Base-by-base conservation (phyloP, 2,113 vertebrate species). In the Charadrius vociferus region DNA sequence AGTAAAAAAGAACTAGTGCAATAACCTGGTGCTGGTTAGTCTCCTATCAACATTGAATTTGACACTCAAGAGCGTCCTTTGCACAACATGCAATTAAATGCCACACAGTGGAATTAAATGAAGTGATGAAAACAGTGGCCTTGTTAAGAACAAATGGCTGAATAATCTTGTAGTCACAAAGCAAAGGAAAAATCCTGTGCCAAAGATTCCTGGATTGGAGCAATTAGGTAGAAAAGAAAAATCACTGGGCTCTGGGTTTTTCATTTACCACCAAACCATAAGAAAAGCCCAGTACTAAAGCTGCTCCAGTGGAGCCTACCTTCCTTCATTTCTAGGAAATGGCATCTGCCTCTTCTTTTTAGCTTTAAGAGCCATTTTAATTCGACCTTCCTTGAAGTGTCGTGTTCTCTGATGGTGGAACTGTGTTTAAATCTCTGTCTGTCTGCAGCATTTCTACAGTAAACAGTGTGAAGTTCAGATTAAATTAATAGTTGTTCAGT, bases 321-420 rank as follows among this genome's bases (percentile, higher is more conserved):
- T 84, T 72, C 86, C 81, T 93, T 97, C 96, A 96, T 97, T 97
- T 97, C 96, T 97, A 84, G 96, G 97, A 97, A 97, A 97, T 96
- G 95, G 53, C 94, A 91, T 85, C 92, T 96, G 91, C 93, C 85
- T 91, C 65, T 79, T 39, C 65, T 93, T 77, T 82, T 62, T 72
- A 93, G 58, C 86, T 88, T 97, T 87, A 86, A 75, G 78, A 94
- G 78, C 78, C 75, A 9, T 80, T 95, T 97, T 87, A 62, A 74
- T 88, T 90, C 94, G 94, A 80, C 91, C 78, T 93, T 80, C 50
- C 78, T 93, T 86, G 93, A 95, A 94, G 82, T 92, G 55, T 95
- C 91, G 27, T 63, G 56, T 93, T 97, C 92, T 83, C 47, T 90
- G 70, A 59, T 84, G 82, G 41, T 90, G 23, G 78, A 86, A 91